phyloP scores from a whole-genome alignment of 30 jellyfish, hydroid and myxozoan species.

The Turritopsis rubra region DNA sequence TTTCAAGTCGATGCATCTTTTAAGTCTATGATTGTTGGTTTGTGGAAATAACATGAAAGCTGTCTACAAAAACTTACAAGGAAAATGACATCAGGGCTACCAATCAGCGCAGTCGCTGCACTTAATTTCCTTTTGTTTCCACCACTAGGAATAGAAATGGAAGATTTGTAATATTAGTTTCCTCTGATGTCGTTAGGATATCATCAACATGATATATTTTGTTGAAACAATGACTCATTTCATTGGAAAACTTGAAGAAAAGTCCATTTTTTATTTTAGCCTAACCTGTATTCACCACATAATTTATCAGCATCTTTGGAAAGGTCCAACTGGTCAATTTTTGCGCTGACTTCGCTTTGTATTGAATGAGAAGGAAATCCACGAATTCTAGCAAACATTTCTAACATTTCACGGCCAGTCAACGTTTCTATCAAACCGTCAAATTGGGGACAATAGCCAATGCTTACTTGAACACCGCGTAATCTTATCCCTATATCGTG shows the following conservation, averaged over 20 bases:
- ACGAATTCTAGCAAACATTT: conserved; percentile 90
- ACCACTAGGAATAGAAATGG: conserved; percentile 44
- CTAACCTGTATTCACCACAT: conserved; percentile 98
- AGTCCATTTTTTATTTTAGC: too few relatives aligned
- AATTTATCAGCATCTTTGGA: conserved; percentile 74
- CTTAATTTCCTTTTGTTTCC: conserved; percentile 82
- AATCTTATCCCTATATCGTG: conserved; percentile 42
- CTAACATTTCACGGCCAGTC: conserved; percentile 96
- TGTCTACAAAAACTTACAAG: conserved; percentile 31
- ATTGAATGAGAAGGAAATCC: conserved; percentile 49
- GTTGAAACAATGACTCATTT: background rate
- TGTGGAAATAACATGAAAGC: too few relatives aligned
- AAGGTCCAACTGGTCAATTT: conserved; percentile 67
- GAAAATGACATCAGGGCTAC: conserved; percentile 74
- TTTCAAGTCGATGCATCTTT: background rate
- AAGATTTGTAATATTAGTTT: too few relatives aligned
- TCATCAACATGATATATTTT: background rate
- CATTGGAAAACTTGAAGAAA: too few relatives aligned
- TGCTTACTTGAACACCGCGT: conserved; percentile 68
- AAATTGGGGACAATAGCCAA: conserved; percentile 96
- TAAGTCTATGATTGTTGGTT: too few relatives aligned
- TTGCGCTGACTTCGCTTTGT: conserved; percentile 46
- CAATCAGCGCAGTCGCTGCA: conserved; percentile 83
- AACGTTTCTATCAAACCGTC: conserved; percentile 75
- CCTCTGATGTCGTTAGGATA: too few relatives aligned